Base-by-base conservation (phyloP, 1,140 invertebrate species). In the Acarapis woodi region DNA sequence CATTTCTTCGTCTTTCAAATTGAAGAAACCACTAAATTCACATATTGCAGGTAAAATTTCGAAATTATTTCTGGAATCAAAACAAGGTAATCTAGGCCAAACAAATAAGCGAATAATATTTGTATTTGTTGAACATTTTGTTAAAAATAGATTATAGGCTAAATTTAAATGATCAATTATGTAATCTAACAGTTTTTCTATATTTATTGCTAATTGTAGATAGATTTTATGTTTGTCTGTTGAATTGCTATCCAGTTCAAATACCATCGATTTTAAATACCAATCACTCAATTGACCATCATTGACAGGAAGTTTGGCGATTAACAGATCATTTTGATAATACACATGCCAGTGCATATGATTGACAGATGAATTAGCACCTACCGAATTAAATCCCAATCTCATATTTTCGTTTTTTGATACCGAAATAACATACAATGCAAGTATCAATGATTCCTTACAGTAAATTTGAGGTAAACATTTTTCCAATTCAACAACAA, bases 341-440 rank as follows among this genome's bases (percentile, higher is more conserved):
- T 53, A 58, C 3, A 52, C 44, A 48, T 59, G 57, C 33, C 52
- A 41, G 42, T 59, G 57, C 18, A 47, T 47, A 45, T 59, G 57
- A 44, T 59, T 59, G 10, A 59, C 56, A 18, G 56, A 58, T 6
- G 57, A 55, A 40, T 50, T 49, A 15, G 54, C 56, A 51, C 57
- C 57, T 33, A 58, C 40, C 42, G 55, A 58, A 48, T 59, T 59
- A 43, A 57, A 58, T 4, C 53, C 56, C 31, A 59, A 32, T 24
- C 50, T 42, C 10, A 56, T 49, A 12, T 47, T 50, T 19, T 40
- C 16, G 24, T 34, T 14, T 10, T 37, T 44, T 26, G 37, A 43
- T 9, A 44, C 24, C 14, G 39, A 14, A 15, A 44, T 12, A 9
- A 42, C 10, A 23, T 31, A 20, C 28, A 48, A 30, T 6, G 45